phyloP scores from a whole-genome alignment of 2,113 vertebrate genomes.

The Daboia siamensis region DNA sequence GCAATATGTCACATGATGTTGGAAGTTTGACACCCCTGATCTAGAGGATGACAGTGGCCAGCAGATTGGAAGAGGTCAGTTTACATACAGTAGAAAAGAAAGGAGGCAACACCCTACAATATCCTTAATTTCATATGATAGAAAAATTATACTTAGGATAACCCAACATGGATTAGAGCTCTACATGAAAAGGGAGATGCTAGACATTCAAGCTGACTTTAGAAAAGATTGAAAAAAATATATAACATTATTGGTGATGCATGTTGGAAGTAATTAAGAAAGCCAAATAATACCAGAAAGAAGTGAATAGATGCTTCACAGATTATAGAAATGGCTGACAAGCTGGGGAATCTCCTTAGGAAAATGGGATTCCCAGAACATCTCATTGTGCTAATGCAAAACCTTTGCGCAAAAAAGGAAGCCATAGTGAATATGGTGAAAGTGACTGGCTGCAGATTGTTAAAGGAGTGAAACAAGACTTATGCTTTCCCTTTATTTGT shows the following conservation, averaged over 20 bases:
- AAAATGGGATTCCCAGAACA: not conserved
- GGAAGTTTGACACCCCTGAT: no score
- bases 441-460: not conserved
- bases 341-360: not conserved
- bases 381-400: not conserved
- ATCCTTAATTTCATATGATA: not conserved
- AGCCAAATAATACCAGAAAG: not conserved
- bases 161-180: not conserved
- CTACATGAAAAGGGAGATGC: not conserved
- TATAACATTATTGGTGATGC: not conserved
- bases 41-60: not conserved
- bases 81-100: not conserved
- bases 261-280: not conserved
- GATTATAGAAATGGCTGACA: not conserved
- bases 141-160: not conserved
- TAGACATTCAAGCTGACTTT: not conserved
- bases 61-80: not conserved
- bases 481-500: not conserved
- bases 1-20: no score
- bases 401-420: not conserved
- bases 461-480: not conserved
- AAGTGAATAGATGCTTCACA: not conserved
- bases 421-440: not conserved
- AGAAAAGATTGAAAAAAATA: not conserved
- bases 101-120: not conserved